These are phyloP conservation scores for Pangasianodon hypophthalmus DNA, from an alignment of 2,113 vertebrate genomes.

Conservation along the genomic window DNA sequence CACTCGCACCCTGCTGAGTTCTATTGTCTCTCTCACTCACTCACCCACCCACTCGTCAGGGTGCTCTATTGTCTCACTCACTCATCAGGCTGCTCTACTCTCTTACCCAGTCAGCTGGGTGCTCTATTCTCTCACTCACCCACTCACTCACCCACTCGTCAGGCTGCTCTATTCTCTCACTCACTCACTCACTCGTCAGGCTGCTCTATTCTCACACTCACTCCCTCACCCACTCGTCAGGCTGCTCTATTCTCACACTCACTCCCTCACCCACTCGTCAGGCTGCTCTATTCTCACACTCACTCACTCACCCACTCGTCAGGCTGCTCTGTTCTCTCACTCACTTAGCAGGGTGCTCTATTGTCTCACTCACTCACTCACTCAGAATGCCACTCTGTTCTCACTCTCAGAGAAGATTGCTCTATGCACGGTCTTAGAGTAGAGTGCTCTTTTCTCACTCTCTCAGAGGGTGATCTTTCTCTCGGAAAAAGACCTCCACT, in stretches of 20 bases:
- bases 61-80: neutral
- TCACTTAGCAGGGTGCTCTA: no score
- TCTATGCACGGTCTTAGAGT: neutral
- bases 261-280: no score
- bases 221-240: neutral
- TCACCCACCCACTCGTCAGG: no score
- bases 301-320: neutral
- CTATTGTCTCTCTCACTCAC: neutral
- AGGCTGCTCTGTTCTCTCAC: no score
- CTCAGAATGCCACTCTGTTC: neutral
- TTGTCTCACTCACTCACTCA: neutral
- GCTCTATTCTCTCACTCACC: neutral
- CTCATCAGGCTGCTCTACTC: neutral
- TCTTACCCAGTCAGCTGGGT: neutral
- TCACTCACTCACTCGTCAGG: neutral
- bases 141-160: neutral
- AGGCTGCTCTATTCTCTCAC: neutral
- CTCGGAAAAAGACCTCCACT: neutral
- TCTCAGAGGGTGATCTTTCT: neutral
- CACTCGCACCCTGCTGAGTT: no score
- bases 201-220: neutral
- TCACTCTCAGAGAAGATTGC: neutral
- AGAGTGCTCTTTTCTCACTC: neutral
- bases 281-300: neutral
- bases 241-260: neutral